Evolutionary conservation across 2,888 invertebrate species (phyloP).

Genomic region (Epirrita christyi): DNA sequence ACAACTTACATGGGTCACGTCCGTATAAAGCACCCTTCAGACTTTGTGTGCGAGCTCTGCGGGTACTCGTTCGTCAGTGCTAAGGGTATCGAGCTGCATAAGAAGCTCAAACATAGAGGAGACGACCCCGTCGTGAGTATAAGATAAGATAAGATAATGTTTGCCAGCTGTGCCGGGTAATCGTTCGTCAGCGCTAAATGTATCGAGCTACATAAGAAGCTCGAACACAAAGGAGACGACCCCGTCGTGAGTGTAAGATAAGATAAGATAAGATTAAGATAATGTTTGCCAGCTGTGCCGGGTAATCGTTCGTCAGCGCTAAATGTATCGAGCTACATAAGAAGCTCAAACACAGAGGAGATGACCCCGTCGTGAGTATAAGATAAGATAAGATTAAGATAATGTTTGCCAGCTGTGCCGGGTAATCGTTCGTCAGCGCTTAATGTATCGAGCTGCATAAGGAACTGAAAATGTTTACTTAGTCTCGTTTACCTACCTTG

Average conservation of each 20-base stretch:
- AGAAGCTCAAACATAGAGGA: conserved; percentile 70
- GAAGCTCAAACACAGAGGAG: conserved; percentile 68
- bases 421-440: too few relatives aligned
- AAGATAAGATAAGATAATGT: too few relatives aligned
- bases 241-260: conserved; percentile 52
- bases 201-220: too few relatives aligned
- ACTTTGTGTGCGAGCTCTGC: conserved; percentile 73
- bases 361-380: conserved; percentile 52
- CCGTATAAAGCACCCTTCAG: conserved; percentile 73
- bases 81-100: conserved; percentile 74
- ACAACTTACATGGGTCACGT: conserved; percentile 79
- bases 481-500: too few relatives aligned
- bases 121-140: conserved; percentile 52
- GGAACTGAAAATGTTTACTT: too few relatives aligned
- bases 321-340: conserved; percentile 76
- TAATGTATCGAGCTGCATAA: too few relatives aligned
- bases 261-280: too few relatives aligned
- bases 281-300: conserved; percentile 74
- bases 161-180: background rate
- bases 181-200: too few relatives aligned
- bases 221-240: conserved; percentile 54
- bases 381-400: conserved; percentile 34
- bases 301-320: conserved; percentile 72
- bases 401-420: conserved; percentile 24
- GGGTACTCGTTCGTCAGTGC: conserved; percentile 75